phyloP scores from a whole-genome alignment of 2,113 vertebrate genomes.

The Chascanopsetta lugubris region DNA sequence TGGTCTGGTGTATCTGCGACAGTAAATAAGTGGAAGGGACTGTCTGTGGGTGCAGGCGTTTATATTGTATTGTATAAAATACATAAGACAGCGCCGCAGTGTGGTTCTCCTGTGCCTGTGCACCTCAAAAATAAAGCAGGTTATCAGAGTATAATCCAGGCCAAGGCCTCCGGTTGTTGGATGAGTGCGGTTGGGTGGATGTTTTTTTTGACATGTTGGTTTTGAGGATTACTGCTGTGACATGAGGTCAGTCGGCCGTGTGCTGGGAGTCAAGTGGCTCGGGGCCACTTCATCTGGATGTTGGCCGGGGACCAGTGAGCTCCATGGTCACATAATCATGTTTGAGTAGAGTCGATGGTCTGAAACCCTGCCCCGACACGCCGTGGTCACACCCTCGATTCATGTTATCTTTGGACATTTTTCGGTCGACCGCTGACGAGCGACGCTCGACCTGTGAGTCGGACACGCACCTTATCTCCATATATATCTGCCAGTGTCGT shows the following conservation, averaged over 20 bases:
- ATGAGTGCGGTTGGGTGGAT: neutral
- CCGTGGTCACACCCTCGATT: neutral
- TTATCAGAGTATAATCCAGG: neutral
- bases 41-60: too few species aligned
- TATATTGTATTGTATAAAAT: too few species aligned
- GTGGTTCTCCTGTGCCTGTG: too few species aligned
- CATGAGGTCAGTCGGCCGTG: neutral
- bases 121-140: neutral
- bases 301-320: neutral
- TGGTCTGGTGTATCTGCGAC: too few species aligned
- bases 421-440: too few species aligned
- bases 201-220: neutral
- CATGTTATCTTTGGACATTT: neutral
- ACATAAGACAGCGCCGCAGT: too few species aligned
- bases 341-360: neutral
- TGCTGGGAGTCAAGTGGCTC: neutral
- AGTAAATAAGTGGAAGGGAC: too few species aligned
- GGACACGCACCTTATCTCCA: too few species aligned
- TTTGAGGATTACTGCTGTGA: neutral
- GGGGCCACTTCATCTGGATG: neutral
- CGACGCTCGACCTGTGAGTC: too few species aligned
- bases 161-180: neutral
- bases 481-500: too few species aligned
- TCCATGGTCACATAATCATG: conserved; percentile 7
- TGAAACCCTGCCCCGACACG: neutral